A percentile compares a stretch with the other conserved stretches of the same genome.
Evolutionary conservation across 1,140 invertebrate species (phyloP).

Genomic region (Nasonia vitripennis): DNA sequence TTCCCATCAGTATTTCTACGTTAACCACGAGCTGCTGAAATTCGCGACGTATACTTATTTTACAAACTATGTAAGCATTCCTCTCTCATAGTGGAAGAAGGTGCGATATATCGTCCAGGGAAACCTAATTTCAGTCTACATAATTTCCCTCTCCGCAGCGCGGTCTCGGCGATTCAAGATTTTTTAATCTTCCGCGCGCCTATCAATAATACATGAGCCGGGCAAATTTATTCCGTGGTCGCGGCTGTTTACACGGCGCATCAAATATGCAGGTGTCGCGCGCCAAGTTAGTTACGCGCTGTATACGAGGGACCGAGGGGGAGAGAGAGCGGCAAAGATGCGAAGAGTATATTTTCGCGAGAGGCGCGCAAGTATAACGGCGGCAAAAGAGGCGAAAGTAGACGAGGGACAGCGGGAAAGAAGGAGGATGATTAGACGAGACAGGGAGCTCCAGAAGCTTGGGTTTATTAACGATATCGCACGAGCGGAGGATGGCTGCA

Average conservation of each 20-base stretch:
- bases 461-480: slow-evolving; percentile 75
- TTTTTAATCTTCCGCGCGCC: slow-evolving; percentile 63
- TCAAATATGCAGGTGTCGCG: slow-evolving; percentile 73
- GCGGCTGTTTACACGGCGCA: slow-evolving; percentile 68
- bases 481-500: slow-evolving; percentile 60
- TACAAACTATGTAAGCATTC: too few species aligned
- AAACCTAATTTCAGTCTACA: slow-evolving; percentile 44
- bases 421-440: slow-evolving; percentile 70
- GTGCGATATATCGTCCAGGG: too few species aligned
- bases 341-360: slow-evolving; percentile 44
- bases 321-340: background rate
- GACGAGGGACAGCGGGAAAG: slow-evolving; percentile 53
- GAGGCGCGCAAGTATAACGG: slow-evolving; percentile 40
- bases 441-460: slow-evolving; percentile 65
- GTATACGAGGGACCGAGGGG: background rate
- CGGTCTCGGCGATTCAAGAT: slow-evolving; percentile 48
- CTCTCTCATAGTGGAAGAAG: too few species aligned
- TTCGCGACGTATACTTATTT: too few species aligned
- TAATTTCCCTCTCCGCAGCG: background rate
- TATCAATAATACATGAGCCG: slow-evolving; percentile 71
- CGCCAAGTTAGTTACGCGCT: background rate
- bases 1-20: background rate
- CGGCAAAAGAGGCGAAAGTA: slow-evolving; percentile 18
- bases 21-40: background rate
- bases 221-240: slow-evolving; percentile 67